phyloP scores from a whole-genome alignment of 2,888 invertebrate species.

The Icerya purchasi region DNA sequence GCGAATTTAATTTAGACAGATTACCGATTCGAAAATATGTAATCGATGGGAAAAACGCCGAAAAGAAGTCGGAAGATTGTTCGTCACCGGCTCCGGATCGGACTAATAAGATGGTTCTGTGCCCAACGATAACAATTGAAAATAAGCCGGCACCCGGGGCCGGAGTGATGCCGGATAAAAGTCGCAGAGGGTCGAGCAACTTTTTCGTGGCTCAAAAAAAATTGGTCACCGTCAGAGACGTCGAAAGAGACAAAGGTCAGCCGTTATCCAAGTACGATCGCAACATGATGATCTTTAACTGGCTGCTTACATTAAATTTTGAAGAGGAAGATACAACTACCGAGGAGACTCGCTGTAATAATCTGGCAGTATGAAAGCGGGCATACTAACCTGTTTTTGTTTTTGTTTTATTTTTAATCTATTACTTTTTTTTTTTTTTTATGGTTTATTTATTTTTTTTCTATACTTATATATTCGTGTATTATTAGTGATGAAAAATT shows the following conservation, averaged over 20 bases:
- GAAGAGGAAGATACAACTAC: too few relatives aligned
- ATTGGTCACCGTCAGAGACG: conserved; percentile 50
- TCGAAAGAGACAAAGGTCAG: conserved; percentile 59
- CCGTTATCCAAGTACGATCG: conserved; percentile 71
- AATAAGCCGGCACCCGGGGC: background rate
- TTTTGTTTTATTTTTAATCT: too few relatives aligned
- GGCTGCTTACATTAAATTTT: conserved; percentile 72
- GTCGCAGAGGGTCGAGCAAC: too few relatives aligned
- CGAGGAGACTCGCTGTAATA: too few relatives aligned
- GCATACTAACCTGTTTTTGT: too few relatives aligned
- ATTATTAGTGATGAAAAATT: too few relatives aligned
- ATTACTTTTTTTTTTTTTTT: too few relatives aligned
- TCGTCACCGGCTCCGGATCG: background rate
- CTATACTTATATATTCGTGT: too few relatives aligned
- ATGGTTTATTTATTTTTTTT: too few relatives aligned
- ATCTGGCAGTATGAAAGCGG: too few relatives aligned
- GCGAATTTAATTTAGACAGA: conserved; percentile 60
- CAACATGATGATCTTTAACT: conserved; percentile 91
- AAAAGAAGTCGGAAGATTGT: background rate
- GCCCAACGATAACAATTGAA: background rate
- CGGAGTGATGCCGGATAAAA: too few relatives aligned
- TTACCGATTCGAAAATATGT: conserved; percentile 31
- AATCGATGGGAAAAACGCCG: conserved; percentile 29
- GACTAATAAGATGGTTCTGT: too few relatives aligned
- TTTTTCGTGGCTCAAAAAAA: conserved; percentile 21